phyloP scores from a whole-genome alignment of 2,797 vertebrate genomes.

The Micromesistius poutassou region DNA sequence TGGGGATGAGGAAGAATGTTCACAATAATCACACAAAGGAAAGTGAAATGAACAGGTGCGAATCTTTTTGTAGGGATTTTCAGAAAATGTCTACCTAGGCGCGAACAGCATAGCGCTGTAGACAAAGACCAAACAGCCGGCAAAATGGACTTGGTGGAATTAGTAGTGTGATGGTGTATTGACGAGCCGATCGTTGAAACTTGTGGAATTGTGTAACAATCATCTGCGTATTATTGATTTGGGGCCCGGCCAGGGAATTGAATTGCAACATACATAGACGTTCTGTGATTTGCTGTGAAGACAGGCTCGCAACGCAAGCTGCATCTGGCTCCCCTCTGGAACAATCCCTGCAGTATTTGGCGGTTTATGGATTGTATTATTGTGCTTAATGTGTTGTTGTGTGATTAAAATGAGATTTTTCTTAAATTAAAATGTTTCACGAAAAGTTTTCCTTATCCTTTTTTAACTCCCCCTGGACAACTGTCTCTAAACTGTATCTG shows the following conservation, averaged over 20 bases:
- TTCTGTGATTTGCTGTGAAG: not conserved
- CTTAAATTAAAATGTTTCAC: too few species aligned
- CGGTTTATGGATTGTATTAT: too few species aligned
- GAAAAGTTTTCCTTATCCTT: too few species aligned
- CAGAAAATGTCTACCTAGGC: not conserved
- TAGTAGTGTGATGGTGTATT: not conserved
- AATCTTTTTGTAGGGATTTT: not conserved
- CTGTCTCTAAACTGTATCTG: not conserved
- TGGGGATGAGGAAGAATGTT: constrained; percentile 1
- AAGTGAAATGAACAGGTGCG: not conserved
- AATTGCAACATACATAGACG: not conserved
- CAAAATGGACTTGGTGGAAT: not conserved
- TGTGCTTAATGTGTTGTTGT: too few species aligned
- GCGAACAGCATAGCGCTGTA: not conserved
- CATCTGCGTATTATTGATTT: constrained; percentile 14
- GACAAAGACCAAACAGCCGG: not conserved
- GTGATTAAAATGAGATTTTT: not conserved
- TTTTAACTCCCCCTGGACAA: not conserved
- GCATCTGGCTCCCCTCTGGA: too few species aligned
- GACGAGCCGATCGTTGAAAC: not conserved
- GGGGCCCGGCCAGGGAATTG: too few species aligned
- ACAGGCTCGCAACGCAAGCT: not conserved
- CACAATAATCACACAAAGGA: not conserved
- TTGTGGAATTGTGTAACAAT: constrained; percentile 2
- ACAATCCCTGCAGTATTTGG: too few species aligned